Percentiles rank a stretch among this genome's conserved stretches.
Evolutionary conservation across 2,888 invertebrate species (phyloP).

Genomic region (Plemyria rubiginata): DNA sequence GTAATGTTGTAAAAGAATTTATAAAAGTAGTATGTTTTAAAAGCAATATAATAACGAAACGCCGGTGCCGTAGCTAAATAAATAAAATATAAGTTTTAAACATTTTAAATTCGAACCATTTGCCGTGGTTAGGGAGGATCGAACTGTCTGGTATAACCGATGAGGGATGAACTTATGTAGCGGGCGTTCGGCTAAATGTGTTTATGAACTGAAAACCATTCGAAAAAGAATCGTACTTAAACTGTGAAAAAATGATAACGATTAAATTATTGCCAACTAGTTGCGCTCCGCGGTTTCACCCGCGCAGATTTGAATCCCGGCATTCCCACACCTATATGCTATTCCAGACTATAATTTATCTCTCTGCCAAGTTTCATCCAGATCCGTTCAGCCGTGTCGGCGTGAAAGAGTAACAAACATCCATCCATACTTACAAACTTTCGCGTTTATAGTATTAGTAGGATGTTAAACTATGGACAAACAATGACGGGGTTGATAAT

Average conservation of each 20-base stretch:
- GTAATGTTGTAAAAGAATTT: not conserved
- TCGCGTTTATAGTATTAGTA: no score
- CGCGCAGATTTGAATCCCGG: no score
- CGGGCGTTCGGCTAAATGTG: constrained; percentile 1
- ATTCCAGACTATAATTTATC: no score
- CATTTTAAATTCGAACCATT: not conserved
- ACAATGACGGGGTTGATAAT: no score
- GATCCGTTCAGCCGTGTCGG: no score
- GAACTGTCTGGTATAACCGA: constrained; percentile 2
- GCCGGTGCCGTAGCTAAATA: not conserved
- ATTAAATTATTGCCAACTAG: no score
- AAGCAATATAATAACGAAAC: not conserved
- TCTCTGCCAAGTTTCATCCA: no score
- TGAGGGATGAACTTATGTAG: constrained; percentile 2
- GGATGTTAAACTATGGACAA: no score
- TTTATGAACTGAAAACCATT: not conserved
- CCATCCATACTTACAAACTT: no score
- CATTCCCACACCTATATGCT: no score
- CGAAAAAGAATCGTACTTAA: not conserved
- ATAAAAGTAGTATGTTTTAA: not conserved
- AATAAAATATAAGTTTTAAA: not conserved
- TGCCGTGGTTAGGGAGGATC: not conserved
- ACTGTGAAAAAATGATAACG: not conserved
- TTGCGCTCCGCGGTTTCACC: no score
- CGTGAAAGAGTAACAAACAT: no score